Conservation (phyloP, 64 coral and sea anemone species). For the Trachythela sp. region DNA sequence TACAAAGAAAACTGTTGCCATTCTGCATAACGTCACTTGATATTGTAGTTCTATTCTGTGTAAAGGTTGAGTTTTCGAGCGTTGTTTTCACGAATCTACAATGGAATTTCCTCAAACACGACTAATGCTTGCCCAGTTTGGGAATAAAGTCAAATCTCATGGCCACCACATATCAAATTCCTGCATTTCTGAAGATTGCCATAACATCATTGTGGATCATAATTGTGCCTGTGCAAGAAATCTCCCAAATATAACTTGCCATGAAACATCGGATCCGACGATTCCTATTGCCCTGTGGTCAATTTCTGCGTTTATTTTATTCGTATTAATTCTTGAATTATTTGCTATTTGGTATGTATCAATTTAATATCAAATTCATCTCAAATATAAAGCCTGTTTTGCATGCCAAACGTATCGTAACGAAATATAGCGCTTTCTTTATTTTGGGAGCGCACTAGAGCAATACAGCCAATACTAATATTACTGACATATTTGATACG, state of each 20-base stretch:
- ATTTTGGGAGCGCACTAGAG: too few species aligned
- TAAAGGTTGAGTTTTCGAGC: too few species aligned
- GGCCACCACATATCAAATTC: not conserved
- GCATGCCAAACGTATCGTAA: too few species aligned
- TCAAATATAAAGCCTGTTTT: not conserved
- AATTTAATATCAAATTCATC: not conserved
- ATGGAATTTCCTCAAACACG: not conserved
- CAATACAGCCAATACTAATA: too few species aligned
- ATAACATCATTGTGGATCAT: not conserved
- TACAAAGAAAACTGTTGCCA: too few species aligned
- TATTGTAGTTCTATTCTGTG: too few species aligned
- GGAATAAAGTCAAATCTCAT: not conserved
- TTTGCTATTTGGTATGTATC: not conserved
- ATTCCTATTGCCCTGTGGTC: not conserved
- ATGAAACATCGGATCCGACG: not conserved
- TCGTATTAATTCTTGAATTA: not conserved
- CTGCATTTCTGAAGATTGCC: not conserved
- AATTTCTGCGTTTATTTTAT: not conserved
- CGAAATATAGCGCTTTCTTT: not conserved
- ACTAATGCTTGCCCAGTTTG: not conserved
- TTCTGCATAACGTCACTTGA: too few species aligned
- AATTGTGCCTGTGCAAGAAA: not conserved
- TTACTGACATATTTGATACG: too few species aligned
- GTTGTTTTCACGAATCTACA: not conserved
- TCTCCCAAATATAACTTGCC: not conserved